Conservation (phyloP, 2,797 vertebrate genomes). For the Thripadectes ignobilis region DNA sequence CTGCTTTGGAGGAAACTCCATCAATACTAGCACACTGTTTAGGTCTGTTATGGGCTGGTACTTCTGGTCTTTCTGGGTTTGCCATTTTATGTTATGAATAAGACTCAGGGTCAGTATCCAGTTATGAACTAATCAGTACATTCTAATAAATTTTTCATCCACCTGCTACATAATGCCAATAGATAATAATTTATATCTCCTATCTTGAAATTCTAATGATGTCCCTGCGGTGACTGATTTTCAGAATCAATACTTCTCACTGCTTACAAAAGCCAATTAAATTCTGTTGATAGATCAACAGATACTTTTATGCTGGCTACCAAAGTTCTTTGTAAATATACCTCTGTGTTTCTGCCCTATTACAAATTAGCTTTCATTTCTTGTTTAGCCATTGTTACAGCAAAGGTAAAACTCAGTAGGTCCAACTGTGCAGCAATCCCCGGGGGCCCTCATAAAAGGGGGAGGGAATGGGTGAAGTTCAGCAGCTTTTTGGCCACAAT, state of each 20-base stretch:
- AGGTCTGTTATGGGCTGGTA: neutral
- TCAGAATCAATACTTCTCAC: neutral
- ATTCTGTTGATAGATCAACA: neutral
- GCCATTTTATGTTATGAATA: neutral
- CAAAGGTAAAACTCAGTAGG: neutral
- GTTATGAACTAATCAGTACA: neutral
- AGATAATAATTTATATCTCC: neutral
- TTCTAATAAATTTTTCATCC: neutral
- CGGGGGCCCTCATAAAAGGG: neutral
- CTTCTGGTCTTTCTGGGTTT: neutral
- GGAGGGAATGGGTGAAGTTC: neutral
- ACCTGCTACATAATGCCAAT: neutral
- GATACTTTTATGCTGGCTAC: neutral
- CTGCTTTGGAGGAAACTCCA: neutral
- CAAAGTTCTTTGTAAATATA: neutral
- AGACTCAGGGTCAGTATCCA: neutral
- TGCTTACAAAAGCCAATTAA: neutral
- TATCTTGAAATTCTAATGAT: neutral
- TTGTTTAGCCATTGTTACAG: neutral
- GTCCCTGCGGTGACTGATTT: neutral
- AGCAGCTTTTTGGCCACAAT: neutral
- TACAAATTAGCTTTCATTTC: neutral
- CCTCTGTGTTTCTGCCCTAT: neutral
- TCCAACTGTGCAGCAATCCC: neutral
- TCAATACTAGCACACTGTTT: fast-evolving